phyloP scores from a whole-genome alignment of 2,113 vertebrate genomes.

The Montifringilla adamsi region DNA sequence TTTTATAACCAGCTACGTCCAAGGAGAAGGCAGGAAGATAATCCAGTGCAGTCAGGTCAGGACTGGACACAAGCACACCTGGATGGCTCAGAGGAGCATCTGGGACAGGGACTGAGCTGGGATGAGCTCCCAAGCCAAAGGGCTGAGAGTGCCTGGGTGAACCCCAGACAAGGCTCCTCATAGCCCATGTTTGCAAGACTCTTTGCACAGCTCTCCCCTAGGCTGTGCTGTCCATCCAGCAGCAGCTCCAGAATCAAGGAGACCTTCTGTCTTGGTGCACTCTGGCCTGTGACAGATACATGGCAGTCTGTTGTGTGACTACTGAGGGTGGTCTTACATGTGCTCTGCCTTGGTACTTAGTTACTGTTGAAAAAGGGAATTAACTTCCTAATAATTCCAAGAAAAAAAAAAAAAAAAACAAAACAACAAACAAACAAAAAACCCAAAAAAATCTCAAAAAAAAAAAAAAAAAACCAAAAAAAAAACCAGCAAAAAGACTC shows the following conservation, averaged over 20 bases:
- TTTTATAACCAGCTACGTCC: accelerated
- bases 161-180: not conserved
- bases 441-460: too few relatives aligned
- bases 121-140: not conserved
- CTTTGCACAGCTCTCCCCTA: not conserved
- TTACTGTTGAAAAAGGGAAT: not conserved
- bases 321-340: not conserved
- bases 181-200: not conserved
- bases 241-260: not conserved
- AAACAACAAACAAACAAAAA: too few relatives aligned
- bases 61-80: too few relatives aligned
- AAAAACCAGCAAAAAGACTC: too few relatives aligned
- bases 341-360: not conserved
- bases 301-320: not conserved
- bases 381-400: not conserved
- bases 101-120: not conserved
- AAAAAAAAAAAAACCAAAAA: too few relatives aligned
- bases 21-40: not conserved
- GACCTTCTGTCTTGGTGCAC: not conserved
- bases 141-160: not conserved
- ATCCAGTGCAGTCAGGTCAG: not conserved
- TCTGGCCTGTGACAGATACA: too few relatives aligned
- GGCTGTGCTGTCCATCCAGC: not conserved
- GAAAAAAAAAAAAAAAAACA: not conserved
- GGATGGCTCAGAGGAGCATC: not conserved